Percentiles rank a stretch among this genome's conserved stretches.
Evolutionary conservation across 2,113 vertebrate genomes (phyloP).

Genomic region (Psittacus erithacus): DNA sequence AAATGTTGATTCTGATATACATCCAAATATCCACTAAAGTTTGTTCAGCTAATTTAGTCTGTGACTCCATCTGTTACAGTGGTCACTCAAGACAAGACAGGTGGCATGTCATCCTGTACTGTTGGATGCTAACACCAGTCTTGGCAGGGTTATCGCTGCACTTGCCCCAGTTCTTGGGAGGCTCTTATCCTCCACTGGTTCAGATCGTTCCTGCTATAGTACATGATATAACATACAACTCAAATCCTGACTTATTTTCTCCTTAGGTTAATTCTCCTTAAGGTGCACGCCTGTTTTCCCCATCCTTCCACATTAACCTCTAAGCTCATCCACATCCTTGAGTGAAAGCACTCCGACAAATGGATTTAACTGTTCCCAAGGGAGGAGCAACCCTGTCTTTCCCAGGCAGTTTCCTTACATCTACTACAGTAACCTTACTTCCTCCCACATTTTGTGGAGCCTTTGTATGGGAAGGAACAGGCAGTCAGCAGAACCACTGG

Average conservation of each 20-base stretch:
- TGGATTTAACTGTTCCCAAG: not conserved
- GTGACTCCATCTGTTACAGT: not conserved
- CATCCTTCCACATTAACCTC: not conserved
- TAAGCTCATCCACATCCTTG: not conserved
- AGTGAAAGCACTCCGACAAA: not conserved
- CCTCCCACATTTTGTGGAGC: not conserved
- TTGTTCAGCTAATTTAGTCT: not conserved
- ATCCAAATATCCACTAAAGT: not conserved
- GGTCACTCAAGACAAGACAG: not conserved
- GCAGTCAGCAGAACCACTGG: not conserved
- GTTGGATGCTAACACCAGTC: not conserved
- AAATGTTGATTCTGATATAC: not conserved
- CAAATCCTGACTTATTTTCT: not conserved
- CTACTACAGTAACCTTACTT: not conserved
- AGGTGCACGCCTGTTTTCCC: not conserved
- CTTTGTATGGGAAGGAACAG: not conserved
- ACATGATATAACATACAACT: not conserved
- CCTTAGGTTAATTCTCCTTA: not conserved
- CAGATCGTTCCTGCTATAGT: not conserved
- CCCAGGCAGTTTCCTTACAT: not conserved
- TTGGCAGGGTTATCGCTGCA: not conserved
- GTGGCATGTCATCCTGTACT: not conserved
- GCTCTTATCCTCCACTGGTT: not conserved
- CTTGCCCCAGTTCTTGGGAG: not conserved
- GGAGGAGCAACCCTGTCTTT: not conserved